A percentile compares a stretch with the other conserved stretches of the same genome.
Conservation (phyloP, 2,113 vertebrate species). For the Nesogale talazaci region DNA sequence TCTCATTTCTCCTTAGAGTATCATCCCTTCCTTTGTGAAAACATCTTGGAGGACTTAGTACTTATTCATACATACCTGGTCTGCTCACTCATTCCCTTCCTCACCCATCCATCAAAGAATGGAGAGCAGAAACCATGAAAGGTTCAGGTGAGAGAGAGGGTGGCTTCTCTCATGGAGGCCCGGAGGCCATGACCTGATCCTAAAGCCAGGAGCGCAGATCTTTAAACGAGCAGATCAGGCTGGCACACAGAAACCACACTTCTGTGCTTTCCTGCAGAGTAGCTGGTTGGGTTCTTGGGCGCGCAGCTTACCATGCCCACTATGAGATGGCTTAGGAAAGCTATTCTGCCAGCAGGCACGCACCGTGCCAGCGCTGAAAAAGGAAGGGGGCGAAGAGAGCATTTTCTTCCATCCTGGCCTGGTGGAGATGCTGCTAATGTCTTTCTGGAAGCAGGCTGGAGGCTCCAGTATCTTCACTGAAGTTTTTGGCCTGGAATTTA, state of each 20-base stretch:
- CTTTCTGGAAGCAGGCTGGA: constrained; percentile 45
- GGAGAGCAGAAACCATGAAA: neutral
- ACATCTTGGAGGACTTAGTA: neutral
- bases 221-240: constrained; percentile 27
- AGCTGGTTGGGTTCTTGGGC: constrained; percentile 41
- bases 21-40: constrained; percentile 2
- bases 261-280: constrained; percentile 28
- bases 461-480: constrained; percentile 35
- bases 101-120: neutral
- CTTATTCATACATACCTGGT: neutral
- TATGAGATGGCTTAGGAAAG: constrained; percentile 21
- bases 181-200: neutral
- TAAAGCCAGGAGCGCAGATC: neutral
- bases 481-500: constrained; percentile 48
- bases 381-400: constrained; percentile 10
- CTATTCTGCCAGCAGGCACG: constrained; percentile 26
- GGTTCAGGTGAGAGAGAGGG: too few relatives aligned
- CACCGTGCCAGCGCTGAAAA: constrained; percentile 56
- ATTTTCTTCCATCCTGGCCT: constrained; percentile 53
- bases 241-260: constrained; percentile 38
- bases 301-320: neutral
- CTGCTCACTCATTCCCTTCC: neutral
- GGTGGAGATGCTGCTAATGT: constrained; percentile 21
- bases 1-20: constrained; percentile 4
- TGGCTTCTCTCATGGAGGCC: neutral